These are phyloP conservation scores for Argyresthia albistria DNA, from an alignment of 2,888 invertebrate genomes.

Conservation along the genomic window DNA sequence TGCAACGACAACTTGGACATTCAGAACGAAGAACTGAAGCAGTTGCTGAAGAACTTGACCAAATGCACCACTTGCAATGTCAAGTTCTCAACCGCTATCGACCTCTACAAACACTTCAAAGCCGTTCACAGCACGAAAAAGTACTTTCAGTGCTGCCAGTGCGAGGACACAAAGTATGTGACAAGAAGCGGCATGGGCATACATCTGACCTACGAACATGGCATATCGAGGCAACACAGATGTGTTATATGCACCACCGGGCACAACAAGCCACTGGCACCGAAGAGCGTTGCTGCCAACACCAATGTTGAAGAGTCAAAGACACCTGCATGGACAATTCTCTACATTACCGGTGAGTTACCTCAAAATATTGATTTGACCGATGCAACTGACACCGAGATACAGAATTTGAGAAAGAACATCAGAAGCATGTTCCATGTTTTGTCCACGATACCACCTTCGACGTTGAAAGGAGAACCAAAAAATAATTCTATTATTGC, in stretches of 20 bases:
- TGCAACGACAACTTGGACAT: background rate
- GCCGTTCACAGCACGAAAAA: background rate
- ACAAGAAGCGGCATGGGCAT: background rate
- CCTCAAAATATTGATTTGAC: background rate
- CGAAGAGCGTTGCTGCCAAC: background rate
- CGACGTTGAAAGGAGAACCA: background rate
- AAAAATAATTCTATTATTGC: too few species aligned
- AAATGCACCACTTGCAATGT: background rate
- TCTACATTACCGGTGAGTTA: background rate
- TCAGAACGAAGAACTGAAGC: background rate
- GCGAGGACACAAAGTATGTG: background rate
- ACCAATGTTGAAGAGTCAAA: background rate
- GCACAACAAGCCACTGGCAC: background rate
- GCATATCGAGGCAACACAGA: background rate
- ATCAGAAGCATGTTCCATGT: conserved; percentile 1
- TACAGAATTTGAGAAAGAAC: background rate
- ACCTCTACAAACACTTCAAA: conserved; percentile 2
- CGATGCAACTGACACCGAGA: background rate
- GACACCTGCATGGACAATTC: background rate
- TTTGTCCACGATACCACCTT: conserved; percentile 1
- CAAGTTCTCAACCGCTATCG: background rate
- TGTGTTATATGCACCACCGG: background rate
- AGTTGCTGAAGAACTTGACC: background rate
- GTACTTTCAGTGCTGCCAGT: conserved; percentile 1
- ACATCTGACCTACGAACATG: conserved; percentile 2